These are phyloP conservation scores for Anser cygnoides DNA, from an alignment of 2,113 vertebrate genomes.

Conservation along the genomic window DNA sequence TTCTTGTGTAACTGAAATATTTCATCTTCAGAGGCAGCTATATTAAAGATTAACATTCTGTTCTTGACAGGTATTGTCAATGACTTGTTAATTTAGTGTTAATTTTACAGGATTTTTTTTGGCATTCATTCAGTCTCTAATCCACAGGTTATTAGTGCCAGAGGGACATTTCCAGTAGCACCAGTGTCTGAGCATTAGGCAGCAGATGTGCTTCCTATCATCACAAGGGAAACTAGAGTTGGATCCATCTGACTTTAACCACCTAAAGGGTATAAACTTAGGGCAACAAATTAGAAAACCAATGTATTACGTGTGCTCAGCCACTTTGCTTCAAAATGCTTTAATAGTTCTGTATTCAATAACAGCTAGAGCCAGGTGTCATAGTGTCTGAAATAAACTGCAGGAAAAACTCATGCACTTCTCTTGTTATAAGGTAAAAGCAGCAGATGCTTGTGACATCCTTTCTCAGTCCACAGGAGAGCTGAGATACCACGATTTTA, in stretches of 20 bases:
- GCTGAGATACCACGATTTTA: neutral
- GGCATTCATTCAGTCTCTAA: neutral
- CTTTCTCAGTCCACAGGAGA: neutral
- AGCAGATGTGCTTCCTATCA: neutral
- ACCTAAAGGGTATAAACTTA: neutral
- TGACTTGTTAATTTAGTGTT: neutral
- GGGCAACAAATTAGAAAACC: neutral
- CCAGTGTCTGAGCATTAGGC: neutral
- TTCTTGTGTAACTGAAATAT: neutral
- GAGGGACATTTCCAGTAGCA: neutral
- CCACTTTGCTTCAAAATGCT: neutral
- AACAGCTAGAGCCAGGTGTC: neutral
- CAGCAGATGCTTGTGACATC: neutral
- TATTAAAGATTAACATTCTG: neutral
- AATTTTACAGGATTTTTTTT: neutral
- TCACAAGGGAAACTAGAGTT: neutral
- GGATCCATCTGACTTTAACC: neutral
- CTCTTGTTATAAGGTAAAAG: neutral
- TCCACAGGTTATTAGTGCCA: neutral
- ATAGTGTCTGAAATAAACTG: neutral
- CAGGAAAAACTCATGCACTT: neutral
- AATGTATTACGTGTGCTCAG: neutral
- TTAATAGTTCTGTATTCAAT: neutral
- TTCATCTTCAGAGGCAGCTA: constrained; percentile 12
- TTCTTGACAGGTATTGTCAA: neutral